Evolutionary conservation across 2,888 invertebrate species (phyloP).

Genomic region (Itoplectis maculator): DNA sequence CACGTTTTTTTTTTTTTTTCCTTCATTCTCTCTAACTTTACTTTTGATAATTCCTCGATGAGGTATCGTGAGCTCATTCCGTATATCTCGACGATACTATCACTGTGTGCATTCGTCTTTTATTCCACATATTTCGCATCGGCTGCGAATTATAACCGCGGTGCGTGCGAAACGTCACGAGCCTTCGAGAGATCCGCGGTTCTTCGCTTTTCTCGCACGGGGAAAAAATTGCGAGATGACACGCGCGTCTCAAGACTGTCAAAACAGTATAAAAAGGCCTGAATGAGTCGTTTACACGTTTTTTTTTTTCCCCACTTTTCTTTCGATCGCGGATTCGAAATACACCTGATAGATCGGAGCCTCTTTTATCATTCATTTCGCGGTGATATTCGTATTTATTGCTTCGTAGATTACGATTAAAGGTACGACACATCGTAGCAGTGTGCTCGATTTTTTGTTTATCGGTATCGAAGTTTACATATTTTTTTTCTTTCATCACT

Average conservation of each 20-base stretch:
- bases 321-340: slow-evolving; percentile 16
- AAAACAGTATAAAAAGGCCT: slow-evolving; percentile 54
- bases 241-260: background rate
- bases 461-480: slow-evolving; percentile 40
- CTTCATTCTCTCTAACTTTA: slow-evolving; percentile 30
- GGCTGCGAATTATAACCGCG: slow-evolving; percentile 42
- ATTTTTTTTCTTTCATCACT: slow-evolving; percentile 35
- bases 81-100: slow-evolving; percentile 39
- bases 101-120: background rate
- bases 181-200: slow-evolving; percentile 48
- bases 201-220: slow-evolving; percentile 2
- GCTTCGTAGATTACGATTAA: slow-evolving; percentile 55
- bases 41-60: slow-evolving; percentile 49
- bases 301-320: background rate
- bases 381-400: slow-evolving; percentile 57
- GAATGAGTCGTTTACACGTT: slow-evolving; percentile 41
- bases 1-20: slow-evolving; percentile 14
- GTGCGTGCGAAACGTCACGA: slow-evolving; percentile 54
- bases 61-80: slow-evolving; percentile 56
- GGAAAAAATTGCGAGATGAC: background rate
- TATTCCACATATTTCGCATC: background rate
- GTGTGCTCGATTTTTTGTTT: slow-evolving; percentile 25
- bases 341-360: background rate
- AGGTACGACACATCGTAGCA: slow-evolving; percentile 41
- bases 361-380: slow-evolving; percentile 16